These are phyloP conservation scores for Pipistrellus nathusii DNA, from an alignment of 2,797 vertebrate species.

Conservation along the genomic window DNA sequence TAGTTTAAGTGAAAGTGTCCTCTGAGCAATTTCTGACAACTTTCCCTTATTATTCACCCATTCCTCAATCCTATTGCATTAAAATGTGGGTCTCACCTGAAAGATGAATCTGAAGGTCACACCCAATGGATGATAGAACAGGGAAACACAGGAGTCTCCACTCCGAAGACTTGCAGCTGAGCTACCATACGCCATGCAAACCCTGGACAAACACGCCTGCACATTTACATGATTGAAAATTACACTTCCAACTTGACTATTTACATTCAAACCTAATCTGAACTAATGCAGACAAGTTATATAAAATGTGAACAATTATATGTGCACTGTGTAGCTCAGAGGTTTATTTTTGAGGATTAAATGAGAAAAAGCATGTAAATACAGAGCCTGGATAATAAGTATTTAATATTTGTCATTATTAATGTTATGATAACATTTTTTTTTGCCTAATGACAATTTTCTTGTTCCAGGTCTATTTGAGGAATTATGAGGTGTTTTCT, in stretches of 20 bases:
- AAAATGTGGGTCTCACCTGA: not conserved
- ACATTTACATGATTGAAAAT: not conserved
- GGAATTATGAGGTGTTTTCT: constrained; percentile 45
- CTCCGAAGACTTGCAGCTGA: not conserved
- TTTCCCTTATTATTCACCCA: not conserved
- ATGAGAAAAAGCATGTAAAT: constrained; percentile 52
- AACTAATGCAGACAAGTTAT: constrained; percentile 45
- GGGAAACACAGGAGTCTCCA: not conserved
- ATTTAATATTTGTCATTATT: constrained; percentile 55
- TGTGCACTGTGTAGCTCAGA: constrained; percentile 20
- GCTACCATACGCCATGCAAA: not conserved
- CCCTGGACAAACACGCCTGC: not conserved
- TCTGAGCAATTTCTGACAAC: constrained; percentile 33
- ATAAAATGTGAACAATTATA: constrained; percentile 61
- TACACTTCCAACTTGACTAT: not conserved
- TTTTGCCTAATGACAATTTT: constrained; percentile 64
- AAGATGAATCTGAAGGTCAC: not conserved
- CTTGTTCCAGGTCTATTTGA: constrained; percentile 39
- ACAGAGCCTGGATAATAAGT: constrained; percentile 42
- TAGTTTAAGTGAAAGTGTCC: not conserved
- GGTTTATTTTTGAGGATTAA: constrained; percentile 59
- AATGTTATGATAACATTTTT: constrained; percentile 59
- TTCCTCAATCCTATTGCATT: not conserved
- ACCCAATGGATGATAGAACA: not conserved
- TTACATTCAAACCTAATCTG: constrained; percentile 60